Conservation (phyloP, 2,888 invertebrate genomes). For the Dicroscelio sp. region DNA sequence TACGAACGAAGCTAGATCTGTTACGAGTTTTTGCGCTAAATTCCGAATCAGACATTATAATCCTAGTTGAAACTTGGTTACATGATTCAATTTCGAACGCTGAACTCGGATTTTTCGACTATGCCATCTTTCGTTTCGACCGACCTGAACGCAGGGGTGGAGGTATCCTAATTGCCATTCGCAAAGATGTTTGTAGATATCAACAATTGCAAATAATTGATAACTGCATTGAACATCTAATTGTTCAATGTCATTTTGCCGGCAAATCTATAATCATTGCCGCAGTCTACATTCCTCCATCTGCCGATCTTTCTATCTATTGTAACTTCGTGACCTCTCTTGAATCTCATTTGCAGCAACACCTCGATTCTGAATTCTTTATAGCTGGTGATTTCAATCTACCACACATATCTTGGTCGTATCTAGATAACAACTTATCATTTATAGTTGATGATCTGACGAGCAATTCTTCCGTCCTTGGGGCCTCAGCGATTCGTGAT, state of each 20-base stretch:
- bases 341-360: background rate
- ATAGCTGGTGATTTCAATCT: background rate
- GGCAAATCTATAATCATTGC: background rate
- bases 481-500: background rate
- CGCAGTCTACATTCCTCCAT: background rate
- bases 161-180: too few relatives aligned
- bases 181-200: too few relatives aligned
- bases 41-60: background rate
- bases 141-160: too few relatives aligned
- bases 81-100: background rate
- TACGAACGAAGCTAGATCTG: background rate
- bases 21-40: background rate
- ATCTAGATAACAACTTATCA: background rate
- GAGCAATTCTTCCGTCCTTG: background rate
- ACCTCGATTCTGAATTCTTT: background rate
- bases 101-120: background rate
- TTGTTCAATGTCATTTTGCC: background rate
- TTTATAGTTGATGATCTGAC: background rate
- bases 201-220: background rate
- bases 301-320: background rate
- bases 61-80: background rate
- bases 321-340: background rate
- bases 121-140: too few relatives aligned
- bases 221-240: background rate
- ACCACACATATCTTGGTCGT: background rate